A percentile compares a stretch with the other conserved stretches of the same genome.
These are phyloP conservation scores for Porites cylindrica DNA, from an alignment of 92 coral and sea anemone species.

Conservation along the genomic window DNA sequence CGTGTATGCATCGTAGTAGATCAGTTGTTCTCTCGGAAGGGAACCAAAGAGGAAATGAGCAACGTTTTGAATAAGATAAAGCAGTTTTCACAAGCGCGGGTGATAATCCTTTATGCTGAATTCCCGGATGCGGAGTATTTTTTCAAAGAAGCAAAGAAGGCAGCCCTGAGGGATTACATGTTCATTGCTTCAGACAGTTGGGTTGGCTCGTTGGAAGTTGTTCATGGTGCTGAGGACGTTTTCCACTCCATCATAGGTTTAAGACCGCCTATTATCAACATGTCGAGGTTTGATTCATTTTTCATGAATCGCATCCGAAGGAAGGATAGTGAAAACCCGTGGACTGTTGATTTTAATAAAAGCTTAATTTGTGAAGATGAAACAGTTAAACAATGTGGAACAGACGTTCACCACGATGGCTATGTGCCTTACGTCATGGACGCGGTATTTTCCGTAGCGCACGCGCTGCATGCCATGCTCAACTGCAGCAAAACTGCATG, in stretches of 20 bases:
- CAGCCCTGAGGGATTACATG: constrained; percentile 59
- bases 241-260: constrained; percentile 68
- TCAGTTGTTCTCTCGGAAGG: constrained; percentile 70
- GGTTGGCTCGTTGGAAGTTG: constrained; percentile 72
- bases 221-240: constrained; percentile 50
- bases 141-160: constrained; percentile 65
- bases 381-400: constrained; percentile 9
- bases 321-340: constrained; percentile 20
- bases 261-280: constrained; percentile 42
- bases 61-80: constrained; percentile 57
- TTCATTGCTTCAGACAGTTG: constrained; percentile 81
- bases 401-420: constrained; percentile 65
- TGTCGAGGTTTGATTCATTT: constrained; percentile 40
- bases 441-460: constrained; percentile 80
- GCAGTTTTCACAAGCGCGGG: constrained; percentile 47
- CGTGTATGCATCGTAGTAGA: constrained; percentile 70
- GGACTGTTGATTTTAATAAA: constrained; percentile 53
- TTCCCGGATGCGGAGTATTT: constrained; percentile 78
- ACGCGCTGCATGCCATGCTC: constrained; percentile 78
- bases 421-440: constrained; percentile 79
- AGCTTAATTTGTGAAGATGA: constrained; percentile 20
- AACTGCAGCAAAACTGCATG: constrained; percentile 60
- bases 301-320: constrained; percentile 12
- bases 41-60: constrained; percentile 28
- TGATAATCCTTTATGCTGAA: constrained; percentile 70